Conservation (phyloP, 2,888 invertebrate species). For the Saturnia japonica region DNA sequence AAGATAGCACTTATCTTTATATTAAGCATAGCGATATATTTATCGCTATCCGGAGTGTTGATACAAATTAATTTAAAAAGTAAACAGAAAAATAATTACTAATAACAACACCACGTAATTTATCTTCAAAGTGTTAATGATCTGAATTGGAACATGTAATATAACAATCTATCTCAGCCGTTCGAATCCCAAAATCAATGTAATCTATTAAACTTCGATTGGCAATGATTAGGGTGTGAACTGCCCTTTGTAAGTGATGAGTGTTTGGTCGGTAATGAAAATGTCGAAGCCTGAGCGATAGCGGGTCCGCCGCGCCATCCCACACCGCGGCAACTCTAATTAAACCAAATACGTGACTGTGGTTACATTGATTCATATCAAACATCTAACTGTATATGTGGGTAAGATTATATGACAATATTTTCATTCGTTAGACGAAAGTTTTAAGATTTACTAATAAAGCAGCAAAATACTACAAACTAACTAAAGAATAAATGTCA, state of each 20-base stretch:
- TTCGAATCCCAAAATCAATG: constrained; percentile 13
- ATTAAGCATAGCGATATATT: too few species aligned
- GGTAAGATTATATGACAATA: background rate
- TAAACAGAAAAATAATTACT: too few species aligned
- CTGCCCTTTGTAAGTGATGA: constrained; percentile 19
- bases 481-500: background rate
- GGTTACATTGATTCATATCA: background rate
- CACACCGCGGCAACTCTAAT: constrained; percentile 4
- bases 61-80: too few species aligned
- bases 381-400: background rate
- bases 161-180: background rate
- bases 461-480: background rate
- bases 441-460: background rate
- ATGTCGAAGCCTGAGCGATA: constrained; percentile 12
- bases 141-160: background rate
- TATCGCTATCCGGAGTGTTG: too few species aligned
- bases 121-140: background rate
- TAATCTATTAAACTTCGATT: constrained; percentile 18
- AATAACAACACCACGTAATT: constrained; percentile 2
- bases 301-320: background rate
- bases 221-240: constrained; percentile 16
- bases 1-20: too few species aligned
- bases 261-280: constrained; percentile 22
- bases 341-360: constrained; percentile 9
- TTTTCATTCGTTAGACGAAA: background rate